Base-by-base conservation (phyloP, 2,888 invertebrate genomes). In the Helobdella robusta region DNA sequence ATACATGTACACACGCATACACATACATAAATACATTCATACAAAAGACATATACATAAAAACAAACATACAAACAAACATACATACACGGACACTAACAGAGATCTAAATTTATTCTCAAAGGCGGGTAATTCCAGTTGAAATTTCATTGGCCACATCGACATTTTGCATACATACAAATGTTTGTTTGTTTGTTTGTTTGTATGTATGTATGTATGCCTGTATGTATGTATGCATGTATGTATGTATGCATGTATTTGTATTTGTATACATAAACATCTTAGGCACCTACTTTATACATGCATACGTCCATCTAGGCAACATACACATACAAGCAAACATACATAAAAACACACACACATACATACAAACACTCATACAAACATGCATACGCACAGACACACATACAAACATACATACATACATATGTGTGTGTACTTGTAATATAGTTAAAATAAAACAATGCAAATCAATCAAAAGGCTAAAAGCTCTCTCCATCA, bases 151-250 rank as follows among this genome's bases (percentile, higher is more conserved):
- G n/a, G n/a, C n/a, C n/a, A n/a, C n/a, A n/a, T n/a, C n/a, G n/a
- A n/a, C n/a, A n/a, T n/a, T n/a, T 15, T 40, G n/a, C n/a, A n/a
- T 40, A 40, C n/a, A 40, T 40, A n/a, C n/a, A 40, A 15, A 40
- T 40, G 44, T 40, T 15, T 40, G n/a, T 40, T 11, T 40, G n/a
- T 40, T 15, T 40, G 44, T 40, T 15, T 40, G n/a, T 40, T 11
- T 40, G n/a, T 40, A 40, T 40, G 44, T 40, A 40, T 40, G n/a
- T 40, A n/a, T 40, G n/a, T 40, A 40, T 40, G 44, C n/a, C 11
- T 40, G n/a, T 40, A n/a, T 40, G n/a, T 40, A 40, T 40, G 44
- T 40, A 40, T 40, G n/a, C n/a, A n/a, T 40, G n/a, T 40, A 40
- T 40, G 44, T 40, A 40, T 40, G n/a, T 40, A n/a, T 40, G n/a